These are phyloP conservation scores for Isoperla grammatica DNA, from an alignment of 2,888 invertebrate species.

Conservation along the genomic window DNA sequence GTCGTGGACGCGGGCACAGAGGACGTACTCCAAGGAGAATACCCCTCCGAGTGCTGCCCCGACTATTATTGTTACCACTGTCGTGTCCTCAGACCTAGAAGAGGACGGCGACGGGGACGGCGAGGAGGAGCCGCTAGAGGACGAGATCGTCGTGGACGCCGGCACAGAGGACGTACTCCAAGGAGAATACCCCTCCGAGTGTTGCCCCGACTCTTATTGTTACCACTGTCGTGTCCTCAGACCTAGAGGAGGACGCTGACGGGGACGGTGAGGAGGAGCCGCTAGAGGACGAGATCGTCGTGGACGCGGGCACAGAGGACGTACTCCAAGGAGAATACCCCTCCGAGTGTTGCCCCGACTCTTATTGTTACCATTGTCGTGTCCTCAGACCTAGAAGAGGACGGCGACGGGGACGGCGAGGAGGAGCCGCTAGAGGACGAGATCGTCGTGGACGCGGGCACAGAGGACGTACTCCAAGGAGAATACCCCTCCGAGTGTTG, in stretches of 20 bases:
- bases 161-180: constrained; percentile 73
- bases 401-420: constrained; percentile 56
- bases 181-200: constrained; percentile 82
- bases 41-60: constrained; percentile 93
- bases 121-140: constrained; percentile 54
- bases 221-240: too few species aligned
- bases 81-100: too few species aligned
- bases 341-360: constrained; percentile 92
- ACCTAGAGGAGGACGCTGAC: constrained; percentile 48
- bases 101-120: constrained; percentile 56
- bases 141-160: constrained; percentile 64
- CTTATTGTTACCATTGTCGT: too few species aligned
- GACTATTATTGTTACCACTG: too few species aligned
- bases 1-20: constrained; percentile 75
- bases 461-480: constrained; percentile 65
- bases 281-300: constrained; percentile 56
- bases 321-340: constrained; percentile 73
- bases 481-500: constrained; percentile 92
- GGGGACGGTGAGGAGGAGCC: constrained; percentile 62
- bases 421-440: constrained; percentile 55
- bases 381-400: constrained; percentile 43
- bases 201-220: too few species aligned
- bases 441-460: constrained; percentile 69
- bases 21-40: constrained; percentile 65
- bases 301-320: constrained; percentile 73